These are phyloP conservation scores for Monomorium pharaonis DNA, from an alignment of 1,140 invertebrate species.

Conservation along the genomic window DNA sequence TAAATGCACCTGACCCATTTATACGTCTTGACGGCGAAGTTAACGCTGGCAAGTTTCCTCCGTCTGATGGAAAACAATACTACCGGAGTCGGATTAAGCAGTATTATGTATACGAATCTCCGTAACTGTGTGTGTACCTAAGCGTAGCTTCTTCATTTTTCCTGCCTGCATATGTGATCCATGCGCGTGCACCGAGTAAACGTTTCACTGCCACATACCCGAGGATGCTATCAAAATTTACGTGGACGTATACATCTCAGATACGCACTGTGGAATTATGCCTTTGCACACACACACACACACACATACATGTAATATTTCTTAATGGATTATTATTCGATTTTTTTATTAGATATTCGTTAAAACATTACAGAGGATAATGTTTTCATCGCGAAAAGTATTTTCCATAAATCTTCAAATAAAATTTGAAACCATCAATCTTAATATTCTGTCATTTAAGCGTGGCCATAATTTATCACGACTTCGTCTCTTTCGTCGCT, in stretches of 20 bases:
- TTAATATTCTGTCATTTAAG: neutral
- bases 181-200: neutral
- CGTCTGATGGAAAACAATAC: slow-evolving; percentile 34
- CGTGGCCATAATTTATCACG: neutral
- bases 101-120: slow-evolving; percentile 9
- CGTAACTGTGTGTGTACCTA: slow-evolving; percentile 19
- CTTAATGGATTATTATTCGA: neutral
- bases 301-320: too few species aligned
- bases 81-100: slow-evolving; percentile 25
- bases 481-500: neutral
- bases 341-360: neutral
- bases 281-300: neutral
- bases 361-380: neutral
- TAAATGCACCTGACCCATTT: slow-evolving; percentile 34
- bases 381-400: neutral
- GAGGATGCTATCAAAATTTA: slow-evolving; percentile 12
- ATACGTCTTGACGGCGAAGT: neutral
- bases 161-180: slow-evolving; percentile 25
- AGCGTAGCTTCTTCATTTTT: slow-evolving; percentile 18
- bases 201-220: neutral
- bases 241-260: neutral
- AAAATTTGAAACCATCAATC: neutral
- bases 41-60: slow-evolving; percentile 16
- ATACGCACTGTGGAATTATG: neutral
- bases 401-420: neutral